Conservation (phyloP, 2,888 invertebrate species). For the Hyles lineata region DNA sequence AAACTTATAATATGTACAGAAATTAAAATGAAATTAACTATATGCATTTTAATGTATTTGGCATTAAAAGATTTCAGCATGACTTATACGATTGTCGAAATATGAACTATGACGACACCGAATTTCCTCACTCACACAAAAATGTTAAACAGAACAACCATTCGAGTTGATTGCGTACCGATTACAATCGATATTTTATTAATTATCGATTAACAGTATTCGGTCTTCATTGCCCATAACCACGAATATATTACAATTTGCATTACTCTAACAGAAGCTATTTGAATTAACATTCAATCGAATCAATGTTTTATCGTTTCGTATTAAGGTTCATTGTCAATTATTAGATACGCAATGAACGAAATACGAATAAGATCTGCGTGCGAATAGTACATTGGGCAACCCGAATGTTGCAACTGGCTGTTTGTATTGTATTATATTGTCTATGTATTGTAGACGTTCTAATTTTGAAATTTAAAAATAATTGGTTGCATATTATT, state of each 20-base stretch:
- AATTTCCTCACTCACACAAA: constrained; percentile 15
- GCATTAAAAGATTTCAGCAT: constrained; percentile 11
- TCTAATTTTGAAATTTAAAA: constrained; percentile 65
- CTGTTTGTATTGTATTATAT: constrained; percentile 65
- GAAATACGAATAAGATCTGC: constrained; percentile 60
- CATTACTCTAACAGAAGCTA: constrained; percentile 14
- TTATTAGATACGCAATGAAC: constrained; percentile 45
- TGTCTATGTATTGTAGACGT: constrained; percentile 58
- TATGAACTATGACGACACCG: constrained; percentile 5
- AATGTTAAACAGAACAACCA: constrained; percentile 20
- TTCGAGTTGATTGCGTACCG: constrained; percentile 38
- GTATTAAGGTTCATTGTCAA: constrained; percentile 43
- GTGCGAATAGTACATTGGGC: constrained; percentile 71
- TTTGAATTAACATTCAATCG: not conserved
- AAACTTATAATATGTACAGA: too few species aligned
- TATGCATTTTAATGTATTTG: not conserved
- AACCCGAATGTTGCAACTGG: constrained; percentile 64
- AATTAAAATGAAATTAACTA: not conserved
- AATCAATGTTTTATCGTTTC: constrained; percentile 22
- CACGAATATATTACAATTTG: constrained; percentile 35
- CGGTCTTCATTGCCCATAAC: constrained; percentile 37
- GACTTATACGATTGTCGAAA: not conserved
- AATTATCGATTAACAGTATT: constrained; percentile 44
- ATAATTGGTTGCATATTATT: constrained; percentile 36
- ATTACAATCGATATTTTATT: constrained; percentile 36